These are phyloP conservation scores for Pantherophis guttatus DNA, from an alignment of 2,113 vertebrate species.

Conservation along the genomic window DNA sequence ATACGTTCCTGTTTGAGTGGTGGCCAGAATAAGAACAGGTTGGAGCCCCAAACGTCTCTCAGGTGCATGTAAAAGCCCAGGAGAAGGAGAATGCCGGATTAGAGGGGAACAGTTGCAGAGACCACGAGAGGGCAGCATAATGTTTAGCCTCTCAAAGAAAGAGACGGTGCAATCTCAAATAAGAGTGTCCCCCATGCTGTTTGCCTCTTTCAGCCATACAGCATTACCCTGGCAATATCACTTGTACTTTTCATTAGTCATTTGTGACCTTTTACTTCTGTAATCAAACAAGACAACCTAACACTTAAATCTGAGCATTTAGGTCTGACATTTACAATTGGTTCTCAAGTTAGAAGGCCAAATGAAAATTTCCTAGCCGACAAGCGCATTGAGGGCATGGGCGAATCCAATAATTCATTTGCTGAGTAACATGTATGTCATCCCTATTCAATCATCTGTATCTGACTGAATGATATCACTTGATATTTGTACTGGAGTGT, in stretches of 20 bases:
- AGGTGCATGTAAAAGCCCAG: background rate
- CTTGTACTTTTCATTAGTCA: slow-evolving; percentile 64
- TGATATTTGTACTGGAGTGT: slow-evolving; percentile 35
- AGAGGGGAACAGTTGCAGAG: background rate
- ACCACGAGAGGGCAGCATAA: slow-evolving; percentile 15
- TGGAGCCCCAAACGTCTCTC: background rate
- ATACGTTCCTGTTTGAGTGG: background rate
- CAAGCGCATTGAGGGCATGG: slow-evolving; percentile 41
- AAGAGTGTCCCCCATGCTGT: slow-evolving; percentile 54
- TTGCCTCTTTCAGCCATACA: slow-evolving; percentile 53
- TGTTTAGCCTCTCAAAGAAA: slow-evolving; percentile 3
- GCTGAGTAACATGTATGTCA: background rate
- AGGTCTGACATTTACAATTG: slow-evolving; percentile 67
- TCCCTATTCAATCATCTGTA: slow-evolving; percentile 18
- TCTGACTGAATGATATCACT: background rate
- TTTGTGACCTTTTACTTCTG: slow-evolving; percentile 61
- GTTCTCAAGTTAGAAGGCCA: slow-evolving; percentile 44
- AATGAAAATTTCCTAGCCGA: slow-evolving; percentile 64
- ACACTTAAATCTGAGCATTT: slow-evolving; percentile 59
- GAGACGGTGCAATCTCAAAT: slow-evolving; percentile 45
- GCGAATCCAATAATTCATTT: slow-evolving; percentile 57
- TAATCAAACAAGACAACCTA: slow-evolving; percentile 68
- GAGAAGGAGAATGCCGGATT: background rate
- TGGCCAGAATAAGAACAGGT: background rate
- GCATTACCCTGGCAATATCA: slow-evolving; percentile 45